A percentile compares a stretch with the other conserved stretches of the same genome.
phyloP scores from a whole-genome alignment of 2,888 invertebrate species.

The Eudasyphora cyanicolor region DNA sequence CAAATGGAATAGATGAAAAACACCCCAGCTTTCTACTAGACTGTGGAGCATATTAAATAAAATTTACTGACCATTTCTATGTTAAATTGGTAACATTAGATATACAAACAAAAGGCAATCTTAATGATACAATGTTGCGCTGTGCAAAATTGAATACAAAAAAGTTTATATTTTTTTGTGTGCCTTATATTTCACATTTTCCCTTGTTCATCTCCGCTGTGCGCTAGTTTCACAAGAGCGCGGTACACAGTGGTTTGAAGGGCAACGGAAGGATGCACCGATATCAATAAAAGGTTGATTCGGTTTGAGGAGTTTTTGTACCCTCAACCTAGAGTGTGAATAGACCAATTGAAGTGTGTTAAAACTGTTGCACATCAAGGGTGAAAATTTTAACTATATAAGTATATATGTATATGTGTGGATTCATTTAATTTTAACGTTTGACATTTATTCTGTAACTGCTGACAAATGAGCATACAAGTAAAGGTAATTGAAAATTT shows the following conservation, averaged over 20 bases:
- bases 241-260: background rate
- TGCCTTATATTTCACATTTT: background rate
- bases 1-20: background rate
- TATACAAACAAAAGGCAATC: background rate
- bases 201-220: background rate
- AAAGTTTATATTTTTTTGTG: background rate
- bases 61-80: constrained; percentile 2
- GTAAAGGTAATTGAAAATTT: no score
- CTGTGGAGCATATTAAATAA: background rate
- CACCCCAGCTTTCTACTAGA: constrained; percentile 17
- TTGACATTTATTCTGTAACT: no score
- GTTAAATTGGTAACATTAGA: no score
- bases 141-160: background rate
- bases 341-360: no score
- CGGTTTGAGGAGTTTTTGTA: no score
- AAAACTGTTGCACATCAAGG: no score
- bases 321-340: no score
- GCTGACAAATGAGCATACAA: no score
- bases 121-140: background rate
- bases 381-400: no score
- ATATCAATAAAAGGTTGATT: no score
- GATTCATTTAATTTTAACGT: no score
- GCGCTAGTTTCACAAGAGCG: background rate
- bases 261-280: background rate
- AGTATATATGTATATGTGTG: no score